These are phyloP conservation scores for Fabriciana adippe DNA, from an alignment of 2,888 invertebrate species.

Conservation along the genomic window DNA sequence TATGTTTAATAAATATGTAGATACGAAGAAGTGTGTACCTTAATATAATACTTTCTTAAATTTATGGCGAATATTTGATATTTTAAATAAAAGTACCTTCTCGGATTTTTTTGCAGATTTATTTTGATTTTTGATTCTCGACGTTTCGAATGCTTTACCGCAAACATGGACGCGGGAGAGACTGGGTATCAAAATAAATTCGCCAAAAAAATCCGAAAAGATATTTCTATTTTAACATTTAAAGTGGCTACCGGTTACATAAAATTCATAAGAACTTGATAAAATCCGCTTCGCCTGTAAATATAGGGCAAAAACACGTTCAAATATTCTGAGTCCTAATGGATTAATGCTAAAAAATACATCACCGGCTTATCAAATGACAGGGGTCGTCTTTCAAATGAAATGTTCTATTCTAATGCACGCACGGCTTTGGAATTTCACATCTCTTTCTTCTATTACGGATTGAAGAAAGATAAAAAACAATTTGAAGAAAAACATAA, in stretches of 20 bases:
- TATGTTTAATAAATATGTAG: no score
- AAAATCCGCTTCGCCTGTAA: conserved; percentile 1
- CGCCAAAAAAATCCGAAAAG: no score
- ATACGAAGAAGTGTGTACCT: no score
- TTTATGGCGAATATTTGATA: no score
- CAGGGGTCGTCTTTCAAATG: conserved; percentile 73
- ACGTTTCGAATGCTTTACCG: no score
- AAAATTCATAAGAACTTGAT: neutral
- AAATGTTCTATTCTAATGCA: conserved; percentile 71
- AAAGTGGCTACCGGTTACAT: neutral
- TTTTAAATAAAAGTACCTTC: no score
- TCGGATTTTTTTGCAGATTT: no score
- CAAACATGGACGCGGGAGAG: no score
- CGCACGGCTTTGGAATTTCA: conserved; percentile 52
- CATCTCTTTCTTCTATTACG: conserved; percentile 50
- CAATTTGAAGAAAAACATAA: conserved; percentile 75
- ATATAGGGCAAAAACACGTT: conserved; percentile 36
- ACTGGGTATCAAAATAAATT: no score
- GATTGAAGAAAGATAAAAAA: conserved; percentile 57
- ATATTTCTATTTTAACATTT: neutral
- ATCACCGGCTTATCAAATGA: conserved; percentile 78
- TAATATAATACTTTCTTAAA: no score
- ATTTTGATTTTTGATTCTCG: no score
- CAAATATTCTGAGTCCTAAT: conserved; percentile 65
- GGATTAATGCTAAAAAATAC: conserved; percentile 73